Evolutionary conservation across 2,888 invertebrate genomes (phyloP).

Genomic region (Callyntrura guangdongensis): DNA sequence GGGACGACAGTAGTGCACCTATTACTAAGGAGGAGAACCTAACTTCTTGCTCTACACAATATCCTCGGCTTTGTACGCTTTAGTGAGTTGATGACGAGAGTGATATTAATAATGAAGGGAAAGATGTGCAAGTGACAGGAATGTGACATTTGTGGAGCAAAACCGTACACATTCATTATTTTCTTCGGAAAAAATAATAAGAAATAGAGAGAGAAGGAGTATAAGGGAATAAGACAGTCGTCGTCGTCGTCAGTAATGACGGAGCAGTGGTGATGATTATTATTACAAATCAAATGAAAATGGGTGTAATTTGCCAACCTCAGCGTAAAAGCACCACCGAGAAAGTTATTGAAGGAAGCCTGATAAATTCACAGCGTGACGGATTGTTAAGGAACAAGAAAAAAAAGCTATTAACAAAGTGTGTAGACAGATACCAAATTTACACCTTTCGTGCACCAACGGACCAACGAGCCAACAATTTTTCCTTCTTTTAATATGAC

Average conservation of each 20-base stretch:
- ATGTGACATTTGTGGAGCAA: constrained; percentile 71
- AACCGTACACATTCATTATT: constrained; percentile 57
- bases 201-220: constrained; percentile 9
- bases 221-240: constrained; percentile 28
- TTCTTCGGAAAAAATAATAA: constrained; percentile 39
- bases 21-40: neutral
- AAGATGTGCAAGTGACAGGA: constrained; percentile 64
- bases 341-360: constrained; percentile 61
- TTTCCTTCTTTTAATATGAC: neutral
- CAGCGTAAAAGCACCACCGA: constrained; percentile 1
- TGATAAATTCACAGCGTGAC: constrained; percentile 20
- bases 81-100: neutral
- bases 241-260: constrained; percentile 67
- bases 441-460: neutral
- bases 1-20: neutral
- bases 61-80: neutral
- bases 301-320: constrained; percentile 68
- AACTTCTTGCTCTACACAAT: neutral
- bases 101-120: constrained; percentile 57
- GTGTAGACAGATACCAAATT: neutral
- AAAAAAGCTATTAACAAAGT: constrained; percentile 21
- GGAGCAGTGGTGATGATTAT: constrained; percentile 82
- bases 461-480: neutral
- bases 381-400: neutral
- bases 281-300: constrained; percentile 62